Conservation (phyloP, 2,113 vertebrate genomes). For the Megaleporinus macrocephalus region DNA sequence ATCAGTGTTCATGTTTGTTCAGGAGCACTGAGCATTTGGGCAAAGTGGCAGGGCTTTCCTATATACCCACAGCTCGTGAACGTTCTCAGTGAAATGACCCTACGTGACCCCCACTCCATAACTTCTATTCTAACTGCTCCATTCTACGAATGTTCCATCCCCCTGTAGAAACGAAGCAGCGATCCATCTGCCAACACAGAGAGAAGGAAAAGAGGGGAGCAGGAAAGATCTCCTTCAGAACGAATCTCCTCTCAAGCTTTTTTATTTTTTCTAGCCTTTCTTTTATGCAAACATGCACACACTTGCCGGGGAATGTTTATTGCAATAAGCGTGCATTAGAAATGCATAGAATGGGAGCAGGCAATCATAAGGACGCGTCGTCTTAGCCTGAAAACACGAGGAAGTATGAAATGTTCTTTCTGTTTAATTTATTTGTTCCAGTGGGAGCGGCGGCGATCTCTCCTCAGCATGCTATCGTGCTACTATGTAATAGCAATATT, state of each 20-base stretch:
- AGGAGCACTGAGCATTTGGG: background rate
- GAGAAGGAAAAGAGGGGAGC: slow-evolving; percentile 43
- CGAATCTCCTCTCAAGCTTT: slow-evolving; percentile 57
- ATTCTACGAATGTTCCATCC: background rate
- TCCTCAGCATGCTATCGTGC: slow-evolving; percentile 32
- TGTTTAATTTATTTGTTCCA: slow-evolving; percentile 43
- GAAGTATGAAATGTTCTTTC: slow-evolving; percentile 21
- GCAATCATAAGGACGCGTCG: slow-evolving; percentile 49
- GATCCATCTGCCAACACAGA: slow-evolving; percentile 46
- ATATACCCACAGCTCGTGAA: background rate
- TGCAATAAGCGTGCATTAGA: slow-evolving; percentile 51
- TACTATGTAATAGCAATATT: slow-evolving; percentile 11
- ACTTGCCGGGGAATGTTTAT: slow-evolving; percentile 46
- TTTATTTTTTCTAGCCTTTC: slow-evolving; percentile 24
- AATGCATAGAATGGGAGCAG: slow-evolving; percentile 56
- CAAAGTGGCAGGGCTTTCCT: background rate
- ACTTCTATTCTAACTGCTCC: background rate
- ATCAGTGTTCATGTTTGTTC: too few relatives aligned
- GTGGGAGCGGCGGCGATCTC: slow-evolving; percentile 37
- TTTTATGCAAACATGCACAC: slow-evolving; percentile 40
- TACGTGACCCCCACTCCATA: background rate
- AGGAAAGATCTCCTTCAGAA: slow-evolving; percentile 39
- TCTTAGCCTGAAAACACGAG: slow-evolving; percentile 30
- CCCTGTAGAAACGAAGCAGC: slow-evolving; percentile 16
- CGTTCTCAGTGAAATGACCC: background rate